phyloP scores from a whole-genome alignment of 2,888 invertebrate genomes.

The Mythimna albipuncta region DNA sequence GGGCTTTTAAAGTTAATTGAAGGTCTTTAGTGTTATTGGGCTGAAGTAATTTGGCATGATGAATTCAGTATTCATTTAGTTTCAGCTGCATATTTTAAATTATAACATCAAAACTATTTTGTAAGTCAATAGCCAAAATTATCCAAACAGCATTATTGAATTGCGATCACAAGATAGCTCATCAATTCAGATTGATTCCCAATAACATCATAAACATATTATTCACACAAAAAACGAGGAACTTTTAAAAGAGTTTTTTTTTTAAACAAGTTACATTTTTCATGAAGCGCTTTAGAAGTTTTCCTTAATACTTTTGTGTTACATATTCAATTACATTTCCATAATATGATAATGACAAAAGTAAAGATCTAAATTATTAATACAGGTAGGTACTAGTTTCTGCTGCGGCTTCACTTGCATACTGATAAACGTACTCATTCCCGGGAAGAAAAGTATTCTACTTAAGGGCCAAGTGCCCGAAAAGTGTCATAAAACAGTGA shows the following conservation, averaged over 20 bases:
- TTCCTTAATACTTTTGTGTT: constrained; percentile 1
- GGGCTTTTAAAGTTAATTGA: constrained; percentile 47
- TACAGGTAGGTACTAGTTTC: too few species aligned
- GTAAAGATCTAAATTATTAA: background rate
- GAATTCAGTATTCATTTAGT: background rate
- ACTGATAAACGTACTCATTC: too few species aligned
- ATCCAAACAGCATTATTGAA: constrained; percentile 28
- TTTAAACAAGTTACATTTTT: background rate
- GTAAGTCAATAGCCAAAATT: constrained; percentile 41
- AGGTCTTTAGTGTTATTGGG: constrained; percentile 19
- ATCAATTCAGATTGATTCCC: constrained; percentile 54
- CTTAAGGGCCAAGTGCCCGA: too few species aligned
- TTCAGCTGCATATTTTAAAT: constrained; percentile 11
- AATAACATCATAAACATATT: constrained; percentile 51
- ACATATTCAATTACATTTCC: constrained; percentile 2
- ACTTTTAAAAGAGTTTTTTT: constrained; percentile 17
- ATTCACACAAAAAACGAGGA: constrained; percentile 37
- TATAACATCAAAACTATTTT: constrained; percentile 29
- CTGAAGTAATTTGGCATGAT: constrained; percentile 4
- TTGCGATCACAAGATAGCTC: constrained; percentile 13
- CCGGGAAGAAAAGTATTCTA: too few species aligned
- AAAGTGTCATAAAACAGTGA: too few species aligned
- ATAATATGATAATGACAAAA: background rate
- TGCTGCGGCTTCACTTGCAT: too few species aligned
- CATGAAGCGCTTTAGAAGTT: constrained; percentile 2